A percentile compares a stretch with the other conserved stretches of the same genome.
phyloP scores from a whole-genome alignment of 2,113 vertebrate species.

The Chaetodon auriga region DNA sequence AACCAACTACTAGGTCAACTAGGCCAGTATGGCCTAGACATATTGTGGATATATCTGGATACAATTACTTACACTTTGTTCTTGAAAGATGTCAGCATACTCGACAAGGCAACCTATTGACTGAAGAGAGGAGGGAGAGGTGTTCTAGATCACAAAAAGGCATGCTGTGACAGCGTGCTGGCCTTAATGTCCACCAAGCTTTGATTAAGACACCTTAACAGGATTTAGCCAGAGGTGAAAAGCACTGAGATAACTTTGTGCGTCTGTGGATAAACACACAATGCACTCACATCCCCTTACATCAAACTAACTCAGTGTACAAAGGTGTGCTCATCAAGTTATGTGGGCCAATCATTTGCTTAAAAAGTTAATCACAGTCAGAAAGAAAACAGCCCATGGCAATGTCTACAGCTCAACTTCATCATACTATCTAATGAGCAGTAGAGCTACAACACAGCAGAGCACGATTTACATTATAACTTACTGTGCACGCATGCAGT shows the following conservation, averaged over 20 bases:
- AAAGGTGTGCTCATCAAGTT: slow-evolving; percentile 23
- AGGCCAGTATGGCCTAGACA: slow-evolving; percentile 16
- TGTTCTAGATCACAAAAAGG: slow-evolving; percentile 13
- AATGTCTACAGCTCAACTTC: background rate
- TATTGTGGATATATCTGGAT: slow-evolving; percentile 10
- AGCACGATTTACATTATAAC: background rate
- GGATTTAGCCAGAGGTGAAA: slow-evolving; percentile 65
- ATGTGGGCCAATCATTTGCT: background rate
- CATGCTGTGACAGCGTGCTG: slow-evolving; percentile 45
- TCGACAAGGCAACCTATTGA: slow-evolving; percentile 24
- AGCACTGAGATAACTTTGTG: slow-evolving; percentile 35
- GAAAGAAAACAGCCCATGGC: background rate
- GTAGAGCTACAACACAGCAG: background rate
- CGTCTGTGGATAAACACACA: slow-evolving; percentile 17
- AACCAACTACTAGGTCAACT: background rate
- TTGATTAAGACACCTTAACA: slow-evolving; percentile 75
- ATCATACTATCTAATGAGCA: background rate
- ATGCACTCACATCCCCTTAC: background rate
- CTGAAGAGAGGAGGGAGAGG: slow-evolving; percentile 28
- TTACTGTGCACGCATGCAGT: background rate
- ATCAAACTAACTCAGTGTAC: background rate
- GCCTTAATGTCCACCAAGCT: slow-evolving; percentile 58
- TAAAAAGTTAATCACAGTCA: slow-evolving; percentile 5
- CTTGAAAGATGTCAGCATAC: slow-evolving; percentile 11
- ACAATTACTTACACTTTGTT: slow-evolving; percentile 1